These are phyloP conservation scores for Phainopepla nitens DNA, from an alignment of 2,113 vertebrate species.

Conservation along the genomic window DNA sequence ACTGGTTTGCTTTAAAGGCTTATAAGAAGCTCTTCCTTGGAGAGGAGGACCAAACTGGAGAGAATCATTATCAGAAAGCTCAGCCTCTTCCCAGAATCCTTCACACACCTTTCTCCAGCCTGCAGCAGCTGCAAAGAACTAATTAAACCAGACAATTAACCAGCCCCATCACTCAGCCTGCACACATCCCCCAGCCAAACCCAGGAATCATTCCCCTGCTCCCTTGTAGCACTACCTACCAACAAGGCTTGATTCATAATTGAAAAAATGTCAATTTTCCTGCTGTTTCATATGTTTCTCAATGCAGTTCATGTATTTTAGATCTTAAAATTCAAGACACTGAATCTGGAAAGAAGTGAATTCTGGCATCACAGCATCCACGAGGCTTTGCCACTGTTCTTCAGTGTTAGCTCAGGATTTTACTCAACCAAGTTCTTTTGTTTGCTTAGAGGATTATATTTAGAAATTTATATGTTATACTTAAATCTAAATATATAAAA, in stretches of 20 bases:
- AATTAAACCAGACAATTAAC: neutral
- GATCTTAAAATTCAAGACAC: neutral
- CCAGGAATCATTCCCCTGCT: neutral
- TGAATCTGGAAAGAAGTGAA: neutral
- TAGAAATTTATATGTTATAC: neutral
- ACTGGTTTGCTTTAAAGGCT: neutral
- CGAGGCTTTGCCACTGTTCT: accelerated
- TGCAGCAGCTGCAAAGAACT: neutral
- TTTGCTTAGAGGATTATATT: neutral
- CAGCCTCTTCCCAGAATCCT: neutral
- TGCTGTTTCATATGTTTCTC: neutral
- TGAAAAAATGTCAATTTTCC: neutral
- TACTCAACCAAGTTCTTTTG: neutral
- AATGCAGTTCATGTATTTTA: neutral
- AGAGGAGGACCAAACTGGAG: neutral
- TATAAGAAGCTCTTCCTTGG: neutral
- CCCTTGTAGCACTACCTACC: neutral
- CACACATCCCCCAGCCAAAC: neutral
- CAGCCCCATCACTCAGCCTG: neutral
- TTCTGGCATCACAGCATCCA: neutral
- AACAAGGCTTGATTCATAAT: neutral
- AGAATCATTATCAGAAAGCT: neutral
- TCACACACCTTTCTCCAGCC: neutral
- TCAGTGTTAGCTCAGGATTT: neutral
- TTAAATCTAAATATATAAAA: neutral